These are phyloP conservation scores for Dasyprocta punctata DNA, from an alignment of 2,113 vertebrate genomes.

Conservation along the genomic window DNA sequence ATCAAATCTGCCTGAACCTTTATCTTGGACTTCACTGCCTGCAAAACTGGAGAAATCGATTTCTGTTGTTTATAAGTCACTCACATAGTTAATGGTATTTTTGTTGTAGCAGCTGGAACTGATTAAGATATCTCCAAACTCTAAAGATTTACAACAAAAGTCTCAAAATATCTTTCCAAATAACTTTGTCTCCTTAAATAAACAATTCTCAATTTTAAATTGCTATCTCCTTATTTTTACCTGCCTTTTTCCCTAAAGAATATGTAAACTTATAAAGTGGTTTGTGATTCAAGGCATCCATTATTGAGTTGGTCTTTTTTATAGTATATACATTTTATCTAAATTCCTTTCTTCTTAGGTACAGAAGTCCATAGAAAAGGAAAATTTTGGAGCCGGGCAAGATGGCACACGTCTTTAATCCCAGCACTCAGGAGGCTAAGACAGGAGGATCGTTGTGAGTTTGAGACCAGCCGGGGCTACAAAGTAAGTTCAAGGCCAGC, in stretches of 20 bases:
- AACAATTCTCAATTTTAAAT: slow-evolving; percentile 10
- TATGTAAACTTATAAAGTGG: background rate
- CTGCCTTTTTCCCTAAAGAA: background rate
- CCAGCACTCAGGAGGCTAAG: no score
- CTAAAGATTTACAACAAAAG: background rate
- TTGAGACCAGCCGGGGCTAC: no score
- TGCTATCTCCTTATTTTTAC: background rate
- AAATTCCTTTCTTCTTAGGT: slow-evolving; percentile 11
- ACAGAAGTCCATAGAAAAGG: background rate
- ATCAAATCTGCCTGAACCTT: background rate
- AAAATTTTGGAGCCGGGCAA: no score
- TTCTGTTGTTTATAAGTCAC: background rate
- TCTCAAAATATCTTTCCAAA: background rate
- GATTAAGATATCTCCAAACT: background rate
- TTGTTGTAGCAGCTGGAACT: background rate
- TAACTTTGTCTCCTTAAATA: background rate
- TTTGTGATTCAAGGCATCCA: slow-evolving; percentile 8
- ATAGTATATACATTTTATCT: background rate
- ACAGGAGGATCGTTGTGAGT: no score
- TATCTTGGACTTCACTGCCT: background rate
- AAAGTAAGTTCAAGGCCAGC: no score
- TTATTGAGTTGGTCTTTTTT: slow-evolving; percentile 17
- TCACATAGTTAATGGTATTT: background rate
- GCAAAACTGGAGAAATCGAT: background rate
- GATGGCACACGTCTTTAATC: no score